Evolutionary conservation across 2,113 vertebrate species (phyloP).

Genomic region (Notarius quadriscutis): DNA sequence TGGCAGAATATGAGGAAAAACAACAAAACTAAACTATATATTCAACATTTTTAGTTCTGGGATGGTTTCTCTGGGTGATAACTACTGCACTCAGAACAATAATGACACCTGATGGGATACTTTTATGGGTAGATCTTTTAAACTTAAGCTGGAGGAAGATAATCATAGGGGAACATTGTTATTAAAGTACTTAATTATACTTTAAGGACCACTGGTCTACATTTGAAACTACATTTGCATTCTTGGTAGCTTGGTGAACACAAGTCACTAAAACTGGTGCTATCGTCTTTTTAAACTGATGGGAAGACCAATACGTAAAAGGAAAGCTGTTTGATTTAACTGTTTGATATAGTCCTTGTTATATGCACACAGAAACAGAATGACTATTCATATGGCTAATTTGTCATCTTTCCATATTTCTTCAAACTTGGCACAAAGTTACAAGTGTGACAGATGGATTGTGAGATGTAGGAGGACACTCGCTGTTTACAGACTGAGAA

Average conservation of each 20-base stretch:
- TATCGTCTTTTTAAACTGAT: constrained; percentile 50
- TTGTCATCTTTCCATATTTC: constrained; percentile 20
- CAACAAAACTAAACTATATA: constrained; percentile 41
- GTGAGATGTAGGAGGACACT: background rate
- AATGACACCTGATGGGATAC: too few species aligned
- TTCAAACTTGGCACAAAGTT: constrained; percentile 31
- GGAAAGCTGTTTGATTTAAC: background rate
- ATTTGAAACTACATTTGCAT: background rate
- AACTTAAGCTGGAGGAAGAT: background rate
- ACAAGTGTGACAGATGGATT: constrained; percentile 30
- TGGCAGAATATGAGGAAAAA: constrained; percentile 53
- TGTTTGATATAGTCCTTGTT: constrained; percentile 23
- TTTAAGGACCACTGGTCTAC: background rate
- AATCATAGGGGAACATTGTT: background rate
- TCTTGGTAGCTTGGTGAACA: background rate
- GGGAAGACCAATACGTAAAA: background rate
- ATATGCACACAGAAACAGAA: constrained; percentile 21
- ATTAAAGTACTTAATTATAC: background rate
- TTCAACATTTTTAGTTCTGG: constrained; percentile 51
- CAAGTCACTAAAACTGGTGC: constrained; percentile 64
- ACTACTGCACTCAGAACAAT: background rate
- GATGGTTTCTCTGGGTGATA: constrained; percentile 40
- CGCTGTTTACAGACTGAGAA: background rate
- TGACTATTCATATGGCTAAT: constrained; percentile 4
- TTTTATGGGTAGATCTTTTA: background rate